These are phyloP conservation scores for Drosophila merina DNA, from an alignment of 2,888 invertebrate genomes.

Conservation along the genomic window DNA sequence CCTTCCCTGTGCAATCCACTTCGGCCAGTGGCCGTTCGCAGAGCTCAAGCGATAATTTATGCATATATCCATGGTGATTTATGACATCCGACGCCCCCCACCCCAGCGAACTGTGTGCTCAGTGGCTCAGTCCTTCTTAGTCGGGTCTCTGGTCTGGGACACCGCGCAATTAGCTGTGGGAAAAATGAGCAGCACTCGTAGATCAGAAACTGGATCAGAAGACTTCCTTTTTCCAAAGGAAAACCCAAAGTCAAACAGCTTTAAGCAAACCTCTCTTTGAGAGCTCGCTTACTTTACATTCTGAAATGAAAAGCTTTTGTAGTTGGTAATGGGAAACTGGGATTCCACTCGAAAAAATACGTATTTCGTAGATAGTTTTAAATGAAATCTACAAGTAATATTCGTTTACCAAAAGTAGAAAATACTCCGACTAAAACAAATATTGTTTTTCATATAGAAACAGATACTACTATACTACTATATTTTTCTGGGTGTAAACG, in stretches of 20 bases:
- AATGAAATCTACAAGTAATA: no score
- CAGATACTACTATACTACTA: no score
- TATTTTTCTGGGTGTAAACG: constrained; percentile 25
- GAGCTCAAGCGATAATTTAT: constrained; percentile 71
- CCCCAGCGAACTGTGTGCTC: constrained; percentile 50
- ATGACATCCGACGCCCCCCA: constrained; percentile 52
- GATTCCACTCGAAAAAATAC: constrained; percentile 33
- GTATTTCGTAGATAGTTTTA: neutral
- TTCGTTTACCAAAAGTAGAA: no score
- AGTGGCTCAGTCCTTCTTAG: constrained; percentile 64
- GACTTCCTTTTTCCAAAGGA: constrained; percentile 36
- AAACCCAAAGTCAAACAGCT: constrained; percentile 70
- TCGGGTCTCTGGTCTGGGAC: constrained; percentile 47
- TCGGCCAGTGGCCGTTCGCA: constrained; percentile 44
- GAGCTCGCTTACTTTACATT: constrained; percentile 10
- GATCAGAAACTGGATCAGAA: constrained; percentile 21
- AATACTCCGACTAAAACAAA: no score
- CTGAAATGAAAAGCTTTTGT: constrained; percentile 48
- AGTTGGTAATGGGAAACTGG: constrained; percentile 40
- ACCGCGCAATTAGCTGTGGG: constrained; percentile 70
- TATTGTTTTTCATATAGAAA: no score
- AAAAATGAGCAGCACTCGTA: constrained; percentile 61
- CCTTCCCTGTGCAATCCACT: constrained; percentile 13
- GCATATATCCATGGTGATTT: constrained; percentile 79
- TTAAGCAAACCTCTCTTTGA: constrained; percentile 33